These are phyloP conservation scores for Saguinus imperator DNA, from an alignment of 2,113 vertebrate genomes.

Conservation along the genomic window DNA sequence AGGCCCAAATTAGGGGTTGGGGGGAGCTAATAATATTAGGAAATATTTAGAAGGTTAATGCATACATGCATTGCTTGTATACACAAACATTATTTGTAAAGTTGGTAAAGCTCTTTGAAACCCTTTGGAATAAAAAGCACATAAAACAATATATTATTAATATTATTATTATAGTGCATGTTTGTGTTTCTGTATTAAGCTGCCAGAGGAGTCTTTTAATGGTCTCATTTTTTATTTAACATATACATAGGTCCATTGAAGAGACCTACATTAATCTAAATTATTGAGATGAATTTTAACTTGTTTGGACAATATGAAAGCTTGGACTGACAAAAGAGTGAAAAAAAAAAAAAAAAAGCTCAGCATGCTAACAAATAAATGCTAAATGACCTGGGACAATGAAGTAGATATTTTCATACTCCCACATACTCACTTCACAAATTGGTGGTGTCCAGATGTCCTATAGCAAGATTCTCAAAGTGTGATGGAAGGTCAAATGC, in stretches of 20 bases:
- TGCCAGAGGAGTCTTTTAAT: conserved; percentile 61
- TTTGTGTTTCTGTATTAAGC: conserved; percentile 27
- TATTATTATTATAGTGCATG: conserved; percentile 28
- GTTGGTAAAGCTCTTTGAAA: conserved; percentile 68
- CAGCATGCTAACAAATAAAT: conserved; percentile 24
- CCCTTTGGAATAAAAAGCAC: conserved; percentile 50
- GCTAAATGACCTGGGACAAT: not conserved
- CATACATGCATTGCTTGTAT: not conserved
- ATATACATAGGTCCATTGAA: conserved; percentile 6
- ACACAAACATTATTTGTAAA: conserved; percentile 49
- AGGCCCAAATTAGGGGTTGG: not conserved
- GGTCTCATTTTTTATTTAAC: conserved; percentile 65
- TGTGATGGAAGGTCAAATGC: not conserved
- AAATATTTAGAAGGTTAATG: conserved; percentile 41
- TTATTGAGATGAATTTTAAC: conserved; percentile 72
- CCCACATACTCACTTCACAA: not conserved
- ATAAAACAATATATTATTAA: conserved; percentile 75
- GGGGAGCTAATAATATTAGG: not conserved
- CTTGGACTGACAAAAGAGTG: conserved; percentile 33
- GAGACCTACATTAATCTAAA: conserved; percentile 62
- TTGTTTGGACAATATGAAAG: conserved; percentile 55
- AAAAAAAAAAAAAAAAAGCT: not conserved
- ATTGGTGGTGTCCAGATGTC: not conserved
- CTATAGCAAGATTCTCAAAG: not conserved
- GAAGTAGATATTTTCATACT: not conserved